Evolutionary conservation across 2,888 invertebrate genomes (phyloP), one percentile per base, ranked within the genome.

Genomic region (Lasioglossum calceatum): DNA sequence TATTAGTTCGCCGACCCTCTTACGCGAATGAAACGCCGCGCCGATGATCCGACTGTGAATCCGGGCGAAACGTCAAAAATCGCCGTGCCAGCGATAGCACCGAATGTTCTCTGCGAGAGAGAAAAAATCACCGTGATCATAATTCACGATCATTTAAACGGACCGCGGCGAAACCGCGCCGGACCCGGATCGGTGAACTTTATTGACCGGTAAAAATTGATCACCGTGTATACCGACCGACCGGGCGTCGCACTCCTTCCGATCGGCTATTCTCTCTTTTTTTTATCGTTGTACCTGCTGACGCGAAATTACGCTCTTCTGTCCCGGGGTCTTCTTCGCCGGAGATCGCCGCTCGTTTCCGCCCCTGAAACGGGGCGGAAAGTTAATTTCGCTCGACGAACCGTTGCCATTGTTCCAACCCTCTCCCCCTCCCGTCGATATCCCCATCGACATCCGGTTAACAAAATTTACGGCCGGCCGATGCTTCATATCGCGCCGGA

Each of bases 231-330:
- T 67, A 71, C n/a, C n/a, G 61, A 8, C n/a, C 61, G 42, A 84
- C 47, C 71, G 61, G 71, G 61, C 78, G 77, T 72, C 78, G 77
- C 74, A 71, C 36, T 74, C 54, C 75, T 44, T 32, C 72, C 32
- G 32, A 58, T 58, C 58, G n/a, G 12, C 12, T 58, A 58, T 58
- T n/a, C n/a, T n/a, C 58, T n/a, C 14, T 14, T 75, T 85, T 90
- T 90, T 93, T 93, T 92, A 93, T 90, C 85, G 89, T 85, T 78
- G 79, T 74, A 86, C 90, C 91, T 86, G 91, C 91, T 92, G 92
- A 91, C 91, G 91, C 89, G 50, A 74, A 82, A 82, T 87, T 86
- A 81, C 75, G 74, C 77, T 77, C 58, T 82, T 85, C 79, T 79
- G 47, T 75, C 72, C 75, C 64, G 75, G n/a, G 27, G 16, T 71